phyloP scores from a whole-genome alignment of 2,888 invertebrate genomes.

The Congeria kusceri region DNA sequence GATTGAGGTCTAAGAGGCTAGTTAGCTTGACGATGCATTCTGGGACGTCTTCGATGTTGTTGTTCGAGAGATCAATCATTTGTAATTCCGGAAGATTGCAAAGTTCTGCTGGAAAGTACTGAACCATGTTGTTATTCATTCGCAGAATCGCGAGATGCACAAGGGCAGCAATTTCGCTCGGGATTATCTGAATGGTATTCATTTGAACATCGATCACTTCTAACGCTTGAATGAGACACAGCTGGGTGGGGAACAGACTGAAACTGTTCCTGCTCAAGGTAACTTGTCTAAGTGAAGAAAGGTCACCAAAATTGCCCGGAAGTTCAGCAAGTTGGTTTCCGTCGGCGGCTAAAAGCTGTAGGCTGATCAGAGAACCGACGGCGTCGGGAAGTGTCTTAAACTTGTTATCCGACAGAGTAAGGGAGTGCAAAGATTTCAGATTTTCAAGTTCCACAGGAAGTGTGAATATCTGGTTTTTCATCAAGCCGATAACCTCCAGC shows the following conservation, averaged over 20 bases:
- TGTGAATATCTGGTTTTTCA: slow-evolving; percentile 75
- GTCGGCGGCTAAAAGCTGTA: slow-evolving; percentile 72
- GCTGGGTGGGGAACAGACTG: slow-evolving; percentile 71
- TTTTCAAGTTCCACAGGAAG: slow-evolving; percentile 82
- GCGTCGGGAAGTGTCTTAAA: slow-evolving; percentile 74
- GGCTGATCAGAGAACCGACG: slow-evolving; percentile 71
- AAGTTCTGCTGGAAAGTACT: slow-evolving; percentile 72
- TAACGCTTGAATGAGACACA: slow-evolving; percentile 71
- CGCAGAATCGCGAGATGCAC: slow-evolving; percentile 71
- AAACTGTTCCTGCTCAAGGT: slow-evolving; percentile 78
- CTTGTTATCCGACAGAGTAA: slow-evolving; percentile 77
- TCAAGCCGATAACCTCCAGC: slow-evolving; percentile 76
- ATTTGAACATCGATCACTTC: slow-evolving; percentile 73
- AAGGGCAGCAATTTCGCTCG: slow-evolving; percentile 73
- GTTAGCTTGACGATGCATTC: slow-evolving; percentile 92
- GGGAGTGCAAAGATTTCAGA: slow-evolving; percentile 74
- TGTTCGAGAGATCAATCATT: slow-evolving; percentile 75
- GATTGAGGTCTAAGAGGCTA: slow-evolving; percentile 72
- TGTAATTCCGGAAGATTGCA: slow-evolving; percentile 70
- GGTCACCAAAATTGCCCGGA: slow-evolving; percentile 77
- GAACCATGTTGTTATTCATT: slow-evolving; percentile 71
- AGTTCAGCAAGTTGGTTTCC: slow-evolving; percentile 75
- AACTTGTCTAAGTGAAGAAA: slow-evolving; percentile 75
- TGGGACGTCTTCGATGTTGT: slow-evolving; percentile 74
- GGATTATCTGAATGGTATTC: slow-evolving; percentile 74